Base-by-base conservation (phyloP, 2,888 invertebrate species). In the Cataglyphis albicans region DNA sequence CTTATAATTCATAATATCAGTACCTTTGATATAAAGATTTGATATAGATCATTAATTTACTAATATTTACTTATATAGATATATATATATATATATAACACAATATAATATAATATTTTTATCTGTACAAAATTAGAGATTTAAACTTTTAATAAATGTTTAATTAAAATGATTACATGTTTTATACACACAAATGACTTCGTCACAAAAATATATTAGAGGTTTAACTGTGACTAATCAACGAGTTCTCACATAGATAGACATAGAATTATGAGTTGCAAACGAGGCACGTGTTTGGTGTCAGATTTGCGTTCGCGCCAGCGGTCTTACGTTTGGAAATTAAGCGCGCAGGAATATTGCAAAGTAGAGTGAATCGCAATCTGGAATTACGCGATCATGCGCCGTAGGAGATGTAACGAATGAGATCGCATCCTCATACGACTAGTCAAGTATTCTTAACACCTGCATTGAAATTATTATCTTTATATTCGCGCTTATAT, bases 281-380 rank as follows among this genome's bases (percentile, higher is more conserved):
- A 83, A 55, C 83, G 44, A 52, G 81, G 68, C 81, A 85, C 84
- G 84, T 84, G 86, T 75, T 68, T 44, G 15, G 48, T 57, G 55
- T 75, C 78, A 65, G 38, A 41, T 74, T 82, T 73, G 55, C 55
- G 38, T 78, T 12, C 78, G 52, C 86, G 67, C 74, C 59, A 61
- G 81, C 57, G 65, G 15, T 61, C 65, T 73, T 59, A 29, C 35
- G 63, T 76, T 63, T 29, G 82, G 64, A 52, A 81, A 85, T 85
- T 80, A 85, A 75, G 70, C 25, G 83, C 48, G 59, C 41, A 55
- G 63, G 25, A 64, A 44, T 41, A 57, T 72, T 7, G 70, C 25
- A 72, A 41, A n/a, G 41, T 73, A 63, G 80, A 72, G 64, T 72
- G 70, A 68, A n/a, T 32, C 21, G 35, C 44, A 59, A 32, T 72